Base-by-base conservation (phyloP, 2,113 vertebrate species). In the Galemys pyrenaicus region DNA sequence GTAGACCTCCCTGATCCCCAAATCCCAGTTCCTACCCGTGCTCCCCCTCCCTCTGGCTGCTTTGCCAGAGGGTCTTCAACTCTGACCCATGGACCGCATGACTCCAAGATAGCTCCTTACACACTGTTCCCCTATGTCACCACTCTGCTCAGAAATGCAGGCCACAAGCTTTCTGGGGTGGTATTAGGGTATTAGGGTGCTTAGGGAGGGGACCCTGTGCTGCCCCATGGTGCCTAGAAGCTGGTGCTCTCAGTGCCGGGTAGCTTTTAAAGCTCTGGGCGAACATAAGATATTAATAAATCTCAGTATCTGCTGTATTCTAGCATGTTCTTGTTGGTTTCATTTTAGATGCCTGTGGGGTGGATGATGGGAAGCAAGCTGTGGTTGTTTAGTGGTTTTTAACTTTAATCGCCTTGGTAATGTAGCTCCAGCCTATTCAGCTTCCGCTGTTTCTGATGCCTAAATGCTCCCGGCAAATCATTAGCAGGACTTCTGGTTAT, bases 341-440 rank as follows among this genome's bases (percentile, higher is more conserved):
- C 84, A 56, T 79, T 85, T 60, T 54, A 80, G 13, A 81, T 81
- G 70, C 92, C 95, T 93, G 86, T 16, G 28, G 94, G 82, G 89
- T 65, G 20, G 94, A 49, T 91, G 87, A 95, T 86, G 41, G 87
- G 87, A 91, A 62, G 60, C 94, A 71, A 92, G 60, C 96, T 84
- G 92, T 65, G 93, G 89, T 58, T 30, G 80, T 81, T 94, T 54
- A 60, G 80, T 81, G 84, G 89, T 80, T 87, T 95, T 93, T 87
- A 90, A 87, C 95, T 77, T 81, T 87, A 92, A 92, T 93, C 44
- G 93, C 93, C 75, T 84, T 81, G 67, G 79, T 91, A 95, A 92
- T 70, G 62, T 46, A 83, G 90, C 93, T 94, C 28, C 91, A 64
- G 75, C 83, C 49, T 78, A 67, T 79, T 84, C 71, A 64, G 5